These are phyloP conservation scores for Apodemia duryi DNA, from an alignment of 2,888 invertebrate species.

Conservation along the genomic window DNA sequence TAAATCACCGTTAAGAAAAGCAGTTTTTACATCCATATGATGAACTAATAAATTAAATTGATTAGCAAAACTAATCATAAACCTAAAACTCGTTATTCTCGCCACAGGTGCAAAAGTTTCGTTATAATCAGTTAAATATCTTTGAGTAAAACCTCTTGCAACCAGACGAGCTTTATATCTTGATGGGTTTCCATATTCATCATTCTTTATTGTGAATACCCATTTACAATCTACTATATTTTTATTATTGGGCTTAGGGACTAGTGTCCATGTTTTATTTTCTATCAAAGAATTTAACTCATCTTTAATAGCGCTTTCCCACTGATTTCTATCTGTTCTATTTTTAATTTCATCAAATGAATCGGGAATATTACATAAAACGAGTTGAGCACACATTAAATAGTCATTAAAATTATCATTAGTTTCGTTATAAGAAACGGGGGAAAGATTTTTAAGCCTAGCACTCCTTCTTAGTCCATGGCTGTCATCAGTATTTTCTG, in stretches of 20 bases:
- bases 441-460: slow-evolving; percentile 24
- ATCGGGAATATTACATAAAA: too few relatives aligned
- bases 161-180: slow-evolving; percentile 37
- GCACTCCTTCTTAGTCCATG: slow-evolving; percentile 28
- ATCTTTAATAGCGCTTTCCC: too few relatives aligned
- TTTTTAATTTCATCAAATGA: slow-evolving; percentile 26
- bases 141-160: slow-evolving; percentile 39
- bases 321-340: too few relatives aligned
- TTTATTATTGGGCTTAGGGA: slow-evolving; percentile 32
- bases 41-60: slow-evolving; percentile 31
- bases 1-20: slow-evolving; percentile 33
- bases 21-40: slow-evolving; percentile 35
- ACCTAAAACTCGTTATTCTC: slow-evolving; percentile 34
- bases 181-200: slow-evolving; percentile 31
- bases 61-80: slow-evolving; percentile 34
- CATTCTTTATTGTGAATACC: too few relatives aligned
- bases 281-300: slow-evolving; percentile 31
- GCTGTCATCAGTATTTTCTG: slow-evolving; percentile 16
- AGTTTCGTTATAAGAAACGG: slow-evolving; percentile 39
- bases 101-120: slow-evolving; percentile 39
- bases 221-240: slow-evolving; percentile 35
- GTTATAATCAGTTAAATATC: too few relatives aligned
- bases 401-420: slow-evolving; percentile 21
- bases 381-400: slow-evolving; percentile 26
- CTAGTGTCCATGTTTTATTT: slow-evolving; percentile 37